Evolutionary conservation across 2,888 invertebrate species (phyloP).

Genomic region (Cataglyphis albicans): DNA sequence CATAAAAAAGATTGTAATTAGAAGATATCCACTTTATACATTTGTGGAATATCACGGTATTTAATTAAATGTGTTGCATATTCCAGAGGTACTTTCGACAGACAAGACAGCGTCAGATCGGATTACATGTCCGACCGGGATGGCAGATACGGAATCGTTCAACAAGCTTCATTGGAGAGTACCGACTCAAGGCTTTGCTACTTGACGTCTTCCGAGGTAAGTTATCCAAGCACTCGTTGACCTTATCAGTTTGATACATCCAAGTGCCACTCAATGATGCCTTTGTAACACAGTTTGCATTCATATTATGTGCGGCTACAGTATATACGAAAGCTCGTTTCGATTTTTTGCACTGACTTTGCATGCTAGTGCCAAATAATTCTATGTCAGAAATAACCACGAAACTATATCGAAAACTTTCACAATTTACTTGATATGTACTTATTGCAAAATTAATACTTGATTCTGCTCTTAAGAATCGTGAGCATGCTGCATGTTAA

Average conservation of each 20-base stretch:
- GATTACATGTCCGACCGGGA: slow-evolving; percentile 97
- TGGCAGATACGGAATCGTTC: slow-evolving; percentile 94
- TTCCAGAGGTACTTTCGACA: slow-evolving; percentile 93
- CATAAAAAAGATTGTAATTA: slow-evolving; percentile 19
- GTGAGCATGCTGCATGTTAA: background rate
- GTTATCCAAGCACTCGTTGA: slow-evolving; percentile 85
- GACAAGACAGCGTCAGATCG: slow-evolving; percentile 95
- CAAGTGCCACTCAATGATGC: slow-evolving; percentile 64
- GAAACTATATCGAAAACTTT: background rate
- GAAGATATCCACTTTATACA: slow-evolving; percentile 6
- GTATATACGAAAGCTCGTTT: background rate
- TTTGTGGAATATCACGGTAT: background rate
- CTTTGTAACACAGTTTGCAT: slow-evolving; percentile 49
- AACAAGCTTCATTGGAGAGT: slow-evolving; percentile 97
- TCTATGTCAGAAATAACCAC: background rate
- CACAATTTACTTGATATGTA: slow-evolving; percentile 5
- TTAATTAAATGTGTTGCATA: slow-evolving; percentile 40
- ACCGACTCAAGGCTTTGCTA: slow-evolving; percentile 97
- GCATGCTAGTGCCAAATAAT: slow-evolving; percentile 29
- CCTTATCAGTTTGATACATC: slow-evolving; percentile 78
- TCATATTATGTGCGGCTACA: slow-evolving; percentile 43
- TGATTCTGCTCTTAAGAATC: slow-evolving; percentile 30
- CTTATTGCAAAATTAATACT: slow-evolving; percentile 18
- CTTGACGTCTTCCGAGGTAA: slow-evolving; percentile 98
- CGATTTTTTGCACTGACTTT: slow-evolving; percentile 29